Base-by-base conservation (phyloP, 1,140 invertebrate species). In the Lethrus apterus region DNA sequence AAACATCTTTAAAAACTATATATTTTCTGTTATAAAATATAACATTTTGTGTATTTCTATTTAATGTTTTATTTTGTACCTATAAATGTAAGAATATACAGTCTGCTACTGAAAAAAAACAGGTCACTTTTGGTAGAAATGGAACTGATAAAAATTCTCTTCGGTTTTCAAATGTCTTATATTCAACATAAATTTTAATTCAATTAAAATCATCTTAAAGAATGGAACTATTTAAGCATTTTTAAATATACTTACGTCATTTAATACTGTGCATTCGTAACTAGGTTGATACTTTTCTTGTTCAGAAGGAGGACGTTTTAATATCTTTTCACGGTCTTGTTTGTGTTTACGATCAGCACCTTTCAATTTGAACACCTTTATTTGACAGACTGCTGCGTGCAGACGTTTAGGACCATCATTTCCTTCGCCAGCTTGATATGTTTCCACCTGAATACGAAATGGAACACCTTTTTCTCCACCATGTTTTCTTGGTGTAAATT, bases 401-500 rank as follows among this genome's bases (percentile, higher is more conserved):
- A 96, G 71, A 18, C 86, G 71, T 45, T 72, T 72, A 36, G 42
- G 63, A 52, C 19, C 62, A 63, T 53, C 65, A 54, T 21, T 68
- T 13, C 55, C 67, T 57, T 59, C 68, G 1, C 66, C 52, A 52
- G 78, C 73, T 36, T 83, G 70, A 67, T 79, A 85, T 0, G 88
- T 92, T 71, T 92, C 89, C 40, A 97, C 87, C 69, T 96, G 90
- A 50, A 98, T 85, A 14, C 93, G 78, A 71, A 98, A 97, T 18
- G 93, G 93, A 8, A 97, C 93, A 4, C 93, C 94, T 67, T 97
- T 97, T 67, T 97, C 93, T 2, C 94, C 93, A 18, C 94, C 94
- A 69, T 98, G 94, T 66, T 97, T 97, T 64, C 96, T 96, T 0
- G 92, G 89, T 1, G 94, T 97, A 65, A 98, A 98, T 70, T 97